Percentiles rank a stretch among this genome's conserved stretches.
Conservation (phyloP, 2,113 vertebrate genomes). For the human (Homo sapiens) region GRCh38 chr12:110400001-110400500, state of each 20-base stretch:
- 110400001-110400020: no score
- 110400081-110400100: background rate
- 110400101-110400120: background rate
- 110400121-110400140: background rate
- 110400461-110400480: conserved; percentile 4
- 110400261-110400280: background rate
- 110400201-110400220: background rate
- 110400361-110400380: background rate
- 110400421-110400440: conserved; percentile 5
- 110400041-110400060: background rate
- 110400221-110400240: background rate
- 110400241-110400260: background rate
- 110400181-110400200: background rate
- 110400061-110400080: background rate
- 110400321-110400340: background rate
- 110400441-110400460: background rate
- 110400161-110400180: background rate
- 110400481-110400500: background rate
- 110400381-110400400: background rate
- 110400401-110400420: background rate
- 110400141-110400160: conserved; percentile 17
- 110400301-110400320: background rate
- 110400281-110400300: background rate
- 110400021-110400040: no score
- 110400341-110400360: background rate